These are phyloP conservation scores for Lepidocolaptes lacrymiger DNA, from an alignment of 2,797 vertebrate species.

Conservation along the genomic window DNA sequence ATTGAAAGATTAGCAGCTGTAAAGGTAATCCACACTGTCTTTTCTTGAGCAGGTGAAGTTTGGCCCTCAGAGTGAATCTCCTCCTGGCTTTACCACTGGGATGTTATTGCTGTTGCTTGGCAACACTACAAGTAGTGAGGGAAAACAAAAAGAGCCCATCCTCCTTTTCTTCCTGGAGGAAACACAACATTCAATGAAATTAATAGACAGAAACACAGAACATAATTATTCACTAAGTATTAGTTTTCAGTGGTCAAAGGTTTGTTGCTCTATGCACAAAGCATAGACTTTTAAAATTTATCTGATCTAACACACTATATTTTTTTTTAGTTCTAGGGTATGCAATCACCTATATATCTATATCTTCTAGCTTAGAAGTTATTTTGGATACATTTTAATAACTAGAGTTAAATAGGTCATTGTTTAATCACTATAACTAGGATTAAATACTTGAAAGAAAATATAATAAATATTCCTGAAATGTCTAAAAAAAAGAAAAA, in stretches of 20 bases:
- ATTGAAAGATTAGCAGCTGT: not conserved
- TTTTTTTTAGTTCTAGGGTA: not conserved
- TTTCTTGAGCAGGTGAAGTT: not conserved
- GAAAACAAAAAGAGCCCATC: not conserved
- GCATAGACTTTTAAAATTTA: not conserved
- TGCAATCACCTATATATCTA: not conserved
- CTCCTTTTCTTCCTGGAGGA: not conserved
- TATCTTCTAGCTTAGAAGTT: not conserved
- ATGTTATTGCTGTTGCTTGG: not conserved
- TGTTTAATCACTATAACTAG: not conserved
- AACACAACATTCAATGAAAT: not conserved
- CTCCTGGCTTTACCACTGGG: not conserved
- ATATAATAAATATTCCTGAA: not conserved
- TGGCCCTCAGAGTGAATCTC: not conserved
- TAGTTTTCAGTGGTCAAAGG: not conserved
- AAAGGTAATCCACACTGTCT: not conserved
- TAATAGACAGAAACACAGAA: not conserved
- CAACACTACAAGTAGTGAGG: rapidly evolving
- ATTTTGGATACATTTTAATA: not conserved
- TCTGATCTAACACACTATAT: not conserved
- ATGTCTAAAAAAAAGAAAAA: not conserved
- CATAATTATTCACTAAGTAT: not conserved
- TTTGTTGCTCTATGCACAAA: not conserved
- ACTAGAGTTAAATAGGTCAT: not conserved
- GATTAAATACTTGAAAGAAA: not conserved